These are phyloP conservation scores for Lamellibrachia satsuma DNA, from an alignment of 2,888 invertebrate species.

Conservation along the genomic window DNA sequence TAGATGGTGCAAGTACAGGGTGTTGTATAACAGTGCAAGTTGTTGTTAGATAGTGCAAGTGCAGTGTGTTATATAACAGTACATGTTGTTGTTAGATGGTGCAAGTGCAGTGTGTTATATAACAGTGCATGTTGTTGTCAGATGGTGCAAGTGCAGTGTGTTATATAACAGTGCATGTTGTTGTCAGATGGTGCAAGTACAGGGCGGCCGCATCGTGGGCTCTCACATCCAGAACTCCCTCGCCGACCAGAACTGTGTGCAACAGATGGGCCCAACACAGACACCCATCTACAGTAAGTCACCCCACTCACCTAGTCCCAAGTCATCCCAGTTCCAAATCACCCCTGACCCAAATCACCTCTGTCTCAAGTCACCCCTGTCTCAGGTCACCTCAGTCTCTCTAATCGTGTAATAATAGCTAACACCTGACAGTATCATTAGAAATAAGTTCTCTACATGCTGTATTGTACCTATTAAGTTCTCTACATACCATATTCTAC, in stretches of 20 bases:
- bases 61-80: background rate
- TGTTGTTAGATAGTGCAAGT: no score
- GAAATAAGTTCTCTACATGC: no score
- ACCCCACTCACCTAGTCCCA: background rate
- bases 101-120: no score
- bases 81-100: no score
- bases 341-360: no score
- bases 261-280: background rate
- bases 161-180: background rate
- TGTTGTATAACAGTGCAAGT: no score
- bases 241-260: background rate
- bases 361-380: no score
- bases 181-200: background rate
- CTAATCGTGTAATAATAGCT: no score
- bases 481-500: no score
- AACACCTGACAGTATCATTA: no score
- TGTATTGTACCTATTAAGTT: no score
- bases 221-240: background rate
- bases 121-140: background rate
- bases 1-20: background rate
- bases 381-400: no score
- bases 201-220: background rate
- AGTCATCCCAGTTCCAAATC: background rate
- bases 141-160: background rate
- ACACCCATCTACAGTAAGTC: background rate